Evolutionary conservation across 2,888 invertebrate genomes (phyloP).

Genomic region (Microchrysa polita): DNA sequence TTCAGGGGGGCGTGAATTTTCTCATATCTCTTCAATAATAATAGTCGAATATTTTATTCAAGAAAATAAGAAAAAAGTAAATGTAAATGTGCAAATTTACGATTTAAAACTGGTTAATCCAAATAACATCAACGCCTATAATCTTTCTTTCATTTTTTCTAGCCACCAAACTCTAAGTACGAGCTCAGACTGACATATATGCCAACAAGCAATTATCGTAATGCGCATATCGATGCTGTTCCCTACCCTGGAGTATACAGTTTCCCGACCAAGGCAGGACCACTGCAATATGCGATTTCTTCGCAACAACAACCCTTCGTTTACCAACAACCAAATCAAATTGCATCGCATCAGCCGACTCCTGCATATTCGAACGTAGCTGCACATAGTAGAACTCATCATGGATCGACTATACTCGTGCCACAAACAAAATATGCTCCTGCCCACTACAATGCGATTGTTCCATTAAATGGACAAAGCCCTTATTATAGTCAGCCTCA

Average conservation of each 20-base stretch:
- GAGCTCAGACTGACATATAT: constrained; percentile 1
- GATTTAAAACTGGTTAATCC: too few species aligned
- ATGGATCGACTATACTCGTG: neutral
- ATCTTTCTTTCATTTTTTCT: constrained; percentile 2
- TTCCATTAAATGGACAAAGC: neutral
- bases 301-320: neutral
- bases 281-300: constrained; percentile 22
- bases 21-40: too few species aligned
- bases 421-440: constrained; percentile 13
- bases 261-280: constrained; percentile 19
- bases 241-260: constrained; percentile 34
- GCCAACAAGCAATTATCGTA: neutral
- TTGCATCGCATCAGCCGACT: neutral
- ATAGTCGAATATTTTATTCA: too few species aligned
- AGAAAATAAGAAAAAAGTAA: too few species aligned
- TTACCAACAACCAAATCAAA: constrained; percentile 23
- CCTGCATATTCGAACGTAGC: neutral
- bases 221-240: constrained; percentile 4
- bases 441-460: constrained; percentile 8
- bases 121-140: too few species aligned
- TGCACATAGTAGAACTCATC: neutral
- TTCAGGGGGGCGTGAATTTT: too few species aligned
- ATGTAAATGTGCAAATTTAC: too few species aligned
- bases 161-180: constrained; percentile 19
- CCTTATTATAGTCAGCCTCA: neutral